phyloP scores from a whole-genome alignment of 2,888 invertebrate species.

The Blomia tropicalis region DNA sequence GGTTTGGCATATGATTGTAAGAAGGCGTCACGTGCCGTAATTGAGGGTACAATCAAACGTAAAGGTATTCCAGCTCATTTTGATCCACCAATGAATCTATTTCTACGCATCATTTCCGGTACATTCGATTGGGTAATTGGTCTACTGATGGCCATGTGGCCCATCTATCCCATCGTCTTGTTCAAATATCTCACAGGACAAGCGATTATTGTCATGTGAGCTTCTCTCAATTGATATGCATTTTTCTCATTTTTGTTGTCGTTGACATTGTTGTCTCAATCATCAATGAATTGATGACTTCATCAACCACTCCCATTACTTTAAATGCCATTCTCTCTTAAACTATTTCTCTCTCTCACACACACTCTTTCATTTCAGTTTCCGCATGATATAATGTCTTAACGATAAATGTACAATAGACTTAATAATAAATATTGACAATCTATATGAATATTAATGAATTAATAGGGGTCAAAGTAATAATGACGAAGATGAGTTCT shows the following conservation, averaged over 20 bases:
- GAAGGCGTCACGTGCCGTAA: slow-evolving; percentile 32
- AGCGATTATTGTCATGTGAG: background rate
- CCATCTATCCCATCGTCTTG: background rate
- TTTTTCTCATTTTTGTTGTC: background rate
- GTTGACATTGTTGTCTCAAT: too few species aligned
- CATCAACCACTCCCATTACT: too few species aligned
- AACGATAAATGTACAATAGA: background rate
- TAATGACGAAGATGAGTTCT: slow-evolving; percentile 4
- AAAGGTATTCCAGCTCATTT: slow-evolving; percentile 36
- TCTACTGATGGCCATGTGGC: background rate
- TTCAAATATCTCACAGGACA: background rate
- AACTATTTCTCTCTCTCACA: too few species aligned
- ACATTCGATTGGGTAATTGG: slow-evolving; percentile 16
- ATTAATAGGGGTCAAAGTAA: background rate
- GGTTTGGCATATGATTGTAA: slow-evolving; percentile 36
- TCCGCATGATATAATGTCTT: too few species aligned
- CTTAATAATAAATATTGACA: background rate
- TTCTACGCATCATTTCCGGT: background rate
- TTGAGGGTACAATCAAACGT: slow-evolving; percentile 32
- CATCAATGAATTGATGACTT: too few species aligned
- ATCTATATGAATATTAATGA: background rate
- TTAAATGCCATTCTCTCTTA: too few species aligned
- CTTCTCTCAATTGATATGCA: background rate
- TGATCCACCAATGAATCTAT: background rate
- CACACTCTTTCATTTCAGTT: too few species aligned